phyloP scores from a whole-genome alignment of 2,888 invertebrate genomes.

The Drosophila neutralis region DNA sequence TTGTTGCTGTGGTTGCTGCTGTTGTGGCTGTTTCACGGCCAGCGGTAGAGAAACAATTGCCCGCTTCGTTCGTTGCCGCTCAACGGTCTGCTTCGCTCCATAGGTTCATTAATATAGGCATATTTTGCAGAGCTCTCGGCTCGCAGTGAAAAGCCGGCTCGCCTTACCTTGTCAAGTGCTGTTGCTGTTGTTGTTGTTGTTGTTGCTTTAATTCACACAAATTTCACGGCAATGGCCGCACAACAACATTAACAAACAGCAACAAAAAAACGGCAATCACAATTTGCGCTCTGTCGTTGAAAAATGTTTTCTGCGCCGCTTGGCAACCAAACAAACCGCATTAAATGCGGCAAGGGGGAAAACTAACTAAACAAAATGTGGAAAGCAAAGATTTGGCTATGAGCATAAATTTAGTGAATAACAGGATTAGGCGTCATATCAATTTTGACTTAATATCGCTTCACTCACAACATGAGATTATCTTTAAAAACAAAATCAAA shows the following conservation, averaged over 20 bases:
- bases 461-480: background rate
- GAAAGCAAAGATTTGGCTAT: conserved; percentile 9
- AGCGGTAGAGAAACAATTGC: conserved; percentile 31
- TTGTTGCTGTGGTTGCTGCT: conserved; percentile 21
- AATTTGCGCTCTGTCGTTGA: conserved; percentile 59
- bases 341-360: conserved; percentile 30
- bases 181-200: conserved; percentile 22
- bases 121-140: conserved; percentile 64
- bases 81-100: background rate
- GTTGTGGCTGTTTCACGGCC: conserved; percentile 63
- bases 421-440: background rate
- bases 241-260: conserved; percentile 14
- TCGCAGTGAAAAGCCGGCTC: conserved; percentile 67
- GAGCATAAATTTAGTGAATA: background rate
- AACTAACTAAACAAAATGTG: conserved; percentile 35
- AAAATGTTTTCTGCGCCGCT: conserved; percentile 63
- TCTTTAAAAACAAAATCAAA: background rate
- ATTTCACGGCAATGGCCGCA: conserved; percentile 75
- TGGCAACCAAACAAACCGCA: conserved; percentile 61
- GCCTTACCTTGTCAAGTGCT: conserved; percentile 66
- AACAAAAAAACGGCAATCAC: conserved; percentile 39
- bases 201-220: conserved; percentile 74
- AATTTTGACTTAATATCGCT: background rate
- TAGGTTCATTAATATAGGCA: conserved; percentile 61
- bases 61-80: background rate